These are phyloP conservation scores for Nylanderia fulva DNA, from an alignment of 1,140 invertebrate species.

Conservation along the genomic window DNA sequence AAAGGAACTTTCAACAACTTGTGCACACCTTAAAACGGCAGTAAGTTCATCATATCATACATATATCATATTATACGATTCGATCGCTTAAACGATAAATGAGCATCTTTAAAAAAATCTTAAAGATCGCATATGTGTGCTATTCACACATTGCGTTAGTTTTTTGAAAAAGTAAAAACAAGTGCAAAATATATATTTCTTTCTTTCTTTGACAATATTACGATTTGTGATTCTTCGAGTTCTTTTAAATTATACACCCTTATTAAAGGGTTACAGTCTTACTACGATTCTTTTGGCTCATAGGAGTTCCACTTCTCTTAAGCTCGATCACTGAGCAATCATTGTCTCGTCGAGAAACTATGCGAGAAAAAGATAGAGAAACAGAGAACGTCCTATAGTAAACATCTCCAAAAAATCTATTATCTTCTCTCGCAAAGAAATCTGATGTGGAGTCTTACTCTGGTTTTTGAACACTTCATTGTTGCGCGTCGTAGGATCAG, in stretches of 20 bases:
- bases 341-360: slow-evolving; percentile 44
- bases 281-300: slow-evolving; percentile 72
- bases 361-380: slow-evolving; percentile 3
- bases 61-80: slow-evolving; percentile 11
- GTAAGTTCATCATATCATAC: slow-evolving; percentile 70
- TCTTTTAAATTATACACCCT: slow-evolving; percentile 63
- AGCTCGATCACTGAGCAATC: slow-evolving; percentile 72
- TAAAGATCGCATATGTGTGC: slow-evolving; percentile 46
- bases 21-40: slow-evolving; percentile 78
- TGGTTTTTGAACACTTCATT: slow-evolving; percentile 77
- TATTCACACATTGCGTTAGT: slow-evolving; percentile 56
- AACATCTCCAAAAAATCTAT: slow-evolving; percentile 69
- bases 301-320: slow-evolving; percentile 69
- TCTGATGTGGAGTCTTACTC: slow-evolving; percentile 71
- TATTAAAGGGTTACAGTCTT: slow-evolving; percentile 74
- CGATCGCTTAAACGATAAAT: slow-evolving; percentile 47
- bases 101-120: slow-evolving; percentile 56
- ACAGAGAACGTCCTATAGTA: slow-evolving; percentile 64
- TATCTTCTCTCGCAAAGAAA: slow-evolving; percentile 67
- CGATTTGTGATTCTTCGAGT: slow-evolving; percentile 30
- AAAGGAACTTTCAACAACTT: slow-evolving; percentile 73
- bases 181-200: slow-evolving; percentile 65
- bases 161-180: slow-evolving; percentile 61
- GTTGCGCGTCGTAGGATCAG: slow-evolving; percentile 61
- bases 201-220: slow-evolving; percentile 15